A percentile compares a stretch with the other conserved stretches of the same genome.
These are phyloP conservation scores for Tachina lurida DNA, from an alignment of 2,888 invertebrate genomes.

Conservation along the genomic window DNA sequence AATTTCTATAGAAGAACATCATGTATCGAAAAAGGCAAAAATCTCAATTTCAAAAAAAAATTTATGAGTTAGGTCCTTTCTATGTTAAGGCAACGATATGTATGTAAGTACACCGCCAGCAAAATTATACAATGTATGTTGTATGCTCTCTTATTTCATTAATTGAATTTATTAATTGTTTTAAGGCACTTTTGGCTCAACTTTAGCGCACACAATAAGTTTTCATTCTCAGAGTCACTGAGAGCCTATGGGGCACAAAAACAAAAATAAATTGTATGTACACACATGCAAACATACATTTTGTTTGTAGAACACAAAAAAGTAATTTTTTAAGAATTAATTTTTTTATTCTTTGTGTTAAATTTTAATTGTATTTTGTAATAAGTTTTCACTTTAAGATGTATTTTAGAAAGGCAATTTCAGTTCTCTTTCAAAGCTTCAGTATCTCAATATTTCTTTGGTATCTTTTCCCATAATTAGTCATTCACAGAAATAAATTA, in stretches of 20 bases:
- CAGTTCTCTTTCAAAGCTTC: too few species aligned
- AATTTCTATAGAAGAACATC: too few species aligned
- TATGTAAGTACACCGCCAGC: too few species aligned
- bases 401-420: not conserved
- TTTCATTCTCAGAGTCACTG: not conserved
- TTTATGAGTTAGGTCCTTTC: too few species aligned
- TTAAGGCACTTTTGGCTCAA: slow-evolving; percentile 6
- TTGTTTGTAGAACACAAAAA: not conserved
- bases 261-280: not conserved
- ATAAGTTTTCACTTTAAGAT: not conserved
- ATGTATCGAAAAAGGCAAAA: too few species aligned
- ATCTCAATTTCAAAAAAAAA: too few species aligned
- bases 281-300: not conserved
- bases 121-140: too few species aligned
- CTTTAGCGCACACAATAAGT: not conserved
- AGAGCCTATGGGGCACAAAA: not conserved
- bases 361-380: not conserved
- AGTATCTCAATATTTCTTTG: too few species aligned
- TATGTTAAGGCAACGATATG: too few species aligned
- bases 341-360: not conserved
- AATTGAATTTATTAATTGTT: slow-evolving; percentile 19
- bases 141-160: not conserved
- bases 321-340: not conserved
- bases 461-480: too few species aligned
- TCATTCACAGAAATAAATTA: too few species aligned